phyloP scores from a whole-genome alignment of 1,140 invertebrate genomes.

The Musca domestica region DNA sequence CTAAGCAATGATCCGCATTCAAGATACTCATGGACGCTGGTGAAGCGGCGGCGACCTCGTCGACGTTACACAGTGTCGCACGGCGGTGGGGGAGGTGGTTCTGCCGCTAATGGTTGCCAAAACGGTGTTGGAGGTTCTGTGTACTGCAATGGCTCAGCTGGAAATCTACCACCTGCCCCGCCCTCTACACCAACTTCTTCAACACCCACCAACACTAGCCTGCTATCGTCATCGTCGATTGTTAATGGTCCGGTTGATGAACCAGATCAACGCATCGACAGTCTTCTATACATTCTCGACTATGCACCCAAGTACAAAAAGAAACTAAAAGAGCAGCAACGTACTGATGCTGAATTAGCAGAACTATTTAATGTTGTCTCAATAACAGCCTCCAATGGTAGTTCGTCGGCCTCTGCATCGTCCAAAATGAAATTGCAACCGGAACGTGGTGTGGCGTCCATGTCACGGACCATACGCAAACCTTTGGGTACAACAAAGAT shows the following conservation, averaged over 20 bases:
- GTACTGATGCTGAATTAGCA: constrained; percentile 45
- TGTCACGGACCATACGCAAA: constrained; percentile 48
- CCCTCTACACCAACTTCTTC: constrained; percentile 49
- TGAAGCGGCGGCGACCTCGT: constrained; percentile 30
- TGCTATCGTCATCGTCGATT: constrained; percentile 16
- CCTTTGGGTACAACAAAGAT: constrained; percentile 41
- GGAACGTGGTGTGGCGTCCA: constrained; percentile 43
- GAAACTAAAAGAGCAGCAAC: constrained; percentile 47
- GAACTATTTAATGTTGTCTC: constrained; percentile 49
- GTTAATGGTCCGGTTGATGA: constrained; percentile 32
- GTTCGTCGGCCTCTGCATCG: constrained; percentile 26
- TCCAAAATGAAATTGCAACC: constrained; percentile 31
- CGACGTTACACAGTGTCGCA: constrained; percentile 52
- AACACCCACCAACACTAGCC: constrained; percentile 23
- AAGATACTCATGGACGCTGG: constrained; percentile 24
- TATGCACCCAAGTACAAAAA: constrained; percentile 48
- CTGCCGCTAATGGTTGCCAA: background rate
- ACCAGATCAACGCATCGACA: constrained; percentile 31
- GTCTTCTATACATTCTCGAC: constrained; percentile 47
- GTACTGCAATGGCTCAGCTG: background rate
- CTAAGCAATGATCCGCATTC: constrained; percentile 15
- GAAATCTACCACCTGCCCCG: constrained; percentile 40
- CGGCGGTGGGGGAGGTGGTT: constrained; percentile 19
- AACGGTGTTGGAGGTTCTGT: background rate
- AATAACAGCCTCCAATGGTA: constrained; percentile 36